Conservation (phyloP, 2,113 vertebrate species). For the Pterocles orientalis region DNA sequence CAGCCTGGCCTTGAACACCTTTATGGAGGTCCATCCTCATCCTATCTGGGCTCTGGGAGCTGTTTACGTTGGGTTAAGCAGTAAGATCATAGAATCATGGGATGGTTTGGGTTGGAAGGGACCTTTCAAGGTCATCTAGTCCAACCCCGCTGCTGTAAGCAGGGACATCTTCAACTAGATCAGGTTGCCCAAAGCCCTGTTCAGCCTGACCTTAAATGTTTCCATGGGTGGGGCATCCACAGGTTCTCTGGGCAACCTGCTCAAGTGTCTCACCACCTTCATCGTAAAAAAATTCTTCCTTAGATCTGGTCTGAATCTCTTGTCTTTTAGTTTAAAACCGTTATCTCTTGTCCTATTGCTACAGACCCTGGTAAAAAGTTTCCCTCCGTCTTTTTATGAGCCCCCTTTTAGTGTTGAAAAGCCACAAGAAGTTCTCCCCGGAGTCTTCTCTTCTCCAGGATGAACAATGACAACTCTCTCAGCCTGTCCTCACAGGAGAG, state of each 20-base stretch:
- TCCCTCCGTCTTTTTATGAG: neutral
- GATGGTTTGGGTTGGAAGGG: neutral
- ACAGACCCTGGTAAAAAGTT: accelerated
- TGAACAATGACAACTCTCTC: neutral
- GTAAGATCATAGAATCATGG: neutral
- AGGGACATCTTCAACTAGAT: neutral
- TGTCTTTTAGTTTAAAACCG: neutral
- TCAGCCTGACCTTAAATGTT: too few relatives aligned
- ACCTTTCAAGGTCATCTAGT: neutral
- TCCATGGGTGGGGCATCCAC: too few relatives aligned
- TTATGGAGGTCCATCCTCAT: accelerated
- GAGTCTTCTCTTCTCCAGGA: neutral
- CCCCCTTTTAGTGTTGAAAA: accelerated
- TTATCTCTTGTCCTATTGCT: accelerated
- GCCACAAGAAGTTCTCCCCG: accelerated
- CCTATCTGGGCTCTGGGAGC: neutral
- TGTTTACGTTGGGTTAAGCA: neutral
- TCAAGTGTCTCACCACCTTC: too few relatives aligned
- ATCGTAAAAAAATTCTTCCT: neutral
- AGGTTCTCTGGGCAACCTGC: too few relatives aligned
- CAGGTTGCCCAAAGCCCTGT: too few relatives aligned
- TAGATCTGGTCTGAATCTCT: accelerated
- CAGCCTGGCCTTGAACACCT: too few relatives aligned
- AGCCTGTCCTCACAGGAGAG: neutral
- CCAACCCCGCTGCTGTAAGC: accelerated